Conservation (phyloP, 2,797 vertebrate genomes). For the Rachycentron canadum region DNA sequence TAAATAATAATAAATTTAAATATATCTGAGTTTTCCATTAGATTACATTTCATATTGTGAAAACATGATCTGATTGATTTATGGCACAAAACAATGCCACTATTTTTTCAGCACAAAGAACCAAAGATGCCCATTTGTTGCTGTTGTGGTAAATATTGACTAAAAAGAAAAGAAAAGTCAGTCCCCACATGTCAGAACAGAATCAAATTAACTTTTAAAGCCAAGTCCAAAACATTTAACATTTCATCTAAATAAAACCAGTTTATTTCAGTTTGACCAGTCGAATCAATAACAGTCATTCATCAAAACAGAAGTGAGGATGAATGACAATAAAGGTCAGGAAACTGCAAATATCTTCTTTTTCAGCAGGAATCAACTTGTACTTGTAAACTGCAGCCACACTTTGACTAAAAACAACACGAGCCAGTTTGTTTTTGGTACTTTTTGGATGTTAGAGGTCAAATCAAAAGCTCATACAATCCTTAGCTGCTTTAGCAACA, state of each 20-base stretch:
- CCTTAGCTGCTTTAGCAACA: background rate
- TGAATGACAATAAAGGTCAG: background rate
- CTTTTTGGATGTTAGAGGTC: background rate
- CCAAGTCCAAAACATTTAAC: background rate
- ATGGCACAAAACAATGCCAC: no score
- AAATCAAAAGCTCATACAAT: background rate
- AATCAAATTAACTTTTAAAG: background rate
- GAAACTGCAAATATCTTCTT: background rate
- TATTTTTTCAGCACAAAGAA: background rate
- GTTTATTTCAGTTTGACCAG: background rate
- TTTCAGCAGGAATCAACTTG: background rate
- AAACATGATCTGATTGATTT: background rate
- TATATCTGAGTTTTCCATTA: no score
- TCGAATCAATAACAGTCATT: background rate
- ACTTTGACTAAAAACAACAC: background rate
- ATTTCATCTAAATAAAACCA: background rate
- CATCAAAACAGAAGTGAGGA: background rate
- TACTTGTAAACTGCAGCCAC: background rate
- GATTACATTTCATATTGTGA: background rate
- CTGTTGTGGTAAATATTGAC: no score
- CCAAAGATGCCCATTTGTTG: background rate
- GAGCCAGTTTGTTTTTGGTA: background rate
- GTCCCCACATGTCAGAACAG: no score
- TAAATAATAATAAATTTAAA: no score
- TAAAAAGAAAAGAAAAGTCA: no score